phyloP scores from a whole-genome alignment of 1,140 invertebrate genomes.

The Holotrichia oblita region DNA sequence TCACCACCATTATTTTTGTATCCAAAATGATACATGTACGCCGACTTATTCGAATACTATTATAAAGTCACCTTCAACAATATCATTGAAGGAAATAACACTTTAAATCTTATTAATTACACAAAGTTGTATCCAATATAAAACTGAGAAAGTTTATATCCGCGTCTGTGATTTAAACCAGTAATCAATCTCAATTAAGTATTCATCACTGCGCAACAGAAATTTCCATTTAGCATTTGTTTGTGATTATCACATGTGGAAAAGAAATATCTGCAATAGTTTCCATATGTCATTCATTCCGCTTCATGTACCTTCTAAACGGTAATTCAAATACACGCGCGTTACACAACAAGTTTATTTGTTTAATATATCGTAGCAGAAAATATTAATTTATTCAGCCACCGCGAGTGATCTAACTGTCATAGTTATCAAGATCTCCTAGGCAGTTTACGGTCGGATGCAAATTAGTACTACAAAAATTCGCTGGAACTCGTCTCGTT shows the following conservation, averaged over 20 bases:
- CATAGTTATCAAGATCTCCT: slow-evolving; percentile 21
- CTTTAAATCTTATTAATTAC: too few relatives aligned
- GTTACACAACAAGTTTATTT: slow-evolving; percentile 10
- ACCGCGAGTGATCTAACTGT: background rate
- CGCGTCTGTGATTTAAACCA: background rate
- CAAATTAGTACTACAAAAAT: slow-evolving; percentile 30
- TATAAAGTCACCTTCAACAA: too few relatives aligned
- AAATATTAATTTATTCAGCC: slow-evolving; percentile 32
- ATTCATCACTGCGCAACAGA: background rate
- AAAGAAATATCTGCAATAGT: slow-evolving; percentile 23
- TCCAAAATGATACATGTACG: too few relatives aligned
- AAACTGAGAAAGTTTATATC: background rate
- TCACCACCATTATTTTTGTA: too few relatives aligned
- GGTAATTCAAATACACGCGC: slow-evolving; percentile 10
- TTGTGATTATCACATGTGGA: background rate
- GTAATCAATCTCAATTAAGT: slow-evolving; percentile 9
- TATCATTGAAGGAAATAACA: too few relatives aligned
- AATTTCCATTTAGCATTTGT: slow-evolving; percentile 20
- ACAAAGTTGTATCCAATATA: background rate
- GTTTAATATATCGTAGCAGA: slow-evolving; percentile 5
- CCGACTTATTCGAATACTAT: too few relatives aligned
- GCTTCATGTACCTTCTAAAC: background rate
- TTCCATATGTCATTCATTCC: slow-evolving; percentile 22
- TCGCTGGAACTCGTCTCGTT: background rate
- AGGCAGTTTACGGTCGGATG: slow-evolving; percentile 27